phyloP scores from a whole-genome alignment of 2,797 vertebrate species.

The Clamator glandarius region DNA sequence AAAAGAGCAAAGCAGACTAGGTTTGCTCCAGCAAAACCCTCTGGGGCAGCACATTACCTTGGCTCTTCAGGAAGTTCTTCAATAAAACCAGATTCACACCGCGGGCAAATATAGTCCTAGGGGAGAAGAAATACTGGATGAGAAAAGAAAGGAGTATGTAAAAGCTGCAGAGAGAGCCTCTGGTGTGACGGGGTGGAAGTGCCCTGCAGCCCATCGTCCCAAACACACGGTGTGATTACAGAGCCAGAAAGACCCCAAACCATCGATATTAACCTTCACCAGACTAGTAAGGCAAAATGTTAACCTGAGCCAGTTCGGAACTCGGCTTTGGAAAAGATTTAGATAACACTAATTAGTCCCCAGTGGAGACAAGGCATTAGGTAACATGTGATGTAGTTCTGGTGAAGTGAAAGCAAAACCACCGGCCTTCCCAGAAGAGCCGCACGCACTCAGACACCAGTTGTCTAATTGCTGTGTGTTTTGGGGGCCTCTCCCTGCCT shows the following conservation, averaged over 20 bases:
- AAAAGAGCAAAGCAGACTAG: not conserved
- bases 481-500: no score
- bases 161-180: not conserved
- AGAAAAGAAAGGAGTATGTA: not conserved
- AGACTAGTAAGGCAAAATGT: not conserved
- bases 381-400: not conserved
- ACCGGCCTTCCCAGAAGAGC: not conserved
- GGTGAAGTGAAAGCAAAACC: slow-evolving; percentile 20
- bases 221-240: rapidly evolving
- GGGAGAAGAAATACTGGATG: not conserved
- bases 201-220: not conserved
- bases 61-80: slow-evolving; percentile 90
- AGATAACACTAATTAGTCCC: not conserved
- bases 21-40: not conserved
- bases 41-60: slow-evolving; percentile 77
- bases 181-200: not conserved
- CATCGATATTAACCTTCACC: not conserved
- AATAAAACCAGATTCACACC: slow-evolving; percentile 95
- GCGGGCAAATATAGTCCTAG: slow-evolving; percentile 94
- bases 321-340: not conserved
- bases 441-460: not conserved
- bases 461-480: not conserved
- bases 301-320: not conserved
- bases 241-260: not conserved
- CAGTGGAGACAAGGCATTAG: not conserved